Conservation (phyloP, 1,140 invertebrate species). For the Drosophila insularis region DNA sequence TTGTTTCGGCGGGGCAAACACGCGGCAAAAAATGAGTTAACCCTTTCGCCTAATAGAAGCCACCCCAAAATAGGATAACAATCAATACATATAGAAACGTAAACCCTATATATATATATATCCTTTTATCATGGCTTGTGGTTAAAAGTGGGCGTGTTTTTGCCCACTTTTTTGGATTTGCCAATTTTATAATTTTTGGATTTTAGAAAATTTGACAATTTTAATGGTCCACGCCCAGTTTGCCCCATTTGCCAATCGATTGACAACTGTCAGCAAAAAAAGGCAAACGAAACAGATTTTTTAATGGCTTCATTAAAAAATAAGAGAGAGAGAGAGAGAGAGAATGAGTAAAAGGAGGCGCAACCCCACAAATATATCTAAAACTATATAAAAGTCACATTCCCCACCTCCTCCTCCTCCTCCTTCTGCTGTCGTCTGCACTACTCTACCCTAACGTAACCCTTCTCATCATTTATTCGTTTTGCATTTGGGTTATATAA, state of each 20-base stretch:
- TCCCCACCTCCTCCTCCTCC: not conserved
- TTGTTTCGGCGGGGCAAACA: slow-evolving; percentile 49
- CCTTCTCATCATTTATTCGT: slow-evolving; percentile 56
- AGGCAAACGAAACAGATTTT: slow-evolving; percentile 44
- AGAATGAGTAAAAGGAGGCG: not conserved
- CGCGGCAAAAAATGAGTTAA: slow-evolving; percentile 42
- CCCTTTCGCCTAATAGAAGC: slow-evolving; percentile 51
- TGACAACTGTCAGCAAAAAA: slow-evolving; percentile 68
- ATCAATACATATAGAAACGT: slow-evolving; percentile 29
- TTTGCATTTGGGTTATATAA: slow-evolving; percentile 60
- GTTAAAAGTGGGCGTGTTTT: slow-evolving; percentile 50
- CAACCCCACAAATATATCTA: slow-evolving; percentile 5
- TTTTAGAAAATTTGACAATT: slow-evolving; percentile 30
- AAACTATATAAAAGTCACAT: slow-evolving; percentile 4
- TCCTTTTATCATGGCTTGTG: not conserved
- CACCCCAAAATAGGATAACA: slow-evolving; percentile 15
- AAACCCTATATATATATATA: slow-evolving; percentile 13
- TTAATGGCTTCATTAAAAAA: slow-evolving; percentile 74
- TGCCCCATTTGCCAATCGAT: slow-evolving; percentile 24
- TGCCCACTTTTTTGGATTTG: slow-evolving; percentile 33
- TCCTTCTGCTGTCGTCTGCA: not conserved
- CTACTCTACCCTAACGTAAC: slow-evolving; percentile 32
- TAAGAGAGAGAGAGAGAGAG: too few relatives aligned
- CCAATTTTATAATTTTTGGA: slow-evolving; percentile 62
- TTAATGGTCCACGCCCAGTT: slow-evolving; percentile 64